Conservation (phyloP, 2,113 vertebrate genomes). For the Xerus inauris region DNA sequence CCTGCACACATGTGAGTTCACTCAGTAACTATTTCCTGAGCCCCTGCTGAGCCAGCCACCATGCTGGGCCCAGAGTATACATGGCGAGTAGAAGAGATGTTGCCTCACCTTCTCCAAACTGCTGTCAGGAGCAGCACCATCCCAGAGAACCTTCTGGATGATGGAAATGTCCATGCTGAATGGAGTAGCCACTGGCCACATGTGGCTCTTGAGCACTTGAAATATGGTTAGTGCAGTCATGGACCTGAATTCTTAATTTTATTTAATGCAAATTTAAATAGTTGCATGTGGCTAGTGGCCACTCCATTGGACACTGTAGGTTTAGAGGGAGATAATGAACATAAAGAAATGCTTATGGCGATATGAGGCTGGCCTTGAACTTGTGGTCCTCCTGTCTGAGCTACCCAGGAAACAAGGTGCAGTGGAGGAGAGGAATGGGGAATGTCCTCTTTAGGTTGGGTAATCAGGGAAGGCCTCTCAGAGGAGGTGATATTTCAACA, state of each 20-base stretch:
- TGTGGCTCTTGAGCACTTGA: background rate
- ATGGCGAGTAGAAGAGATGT: background rate
- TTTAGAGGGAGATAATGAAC: background rate
- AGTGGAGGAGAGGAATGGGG: background rate
- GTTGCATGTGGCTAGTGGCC: background rate
- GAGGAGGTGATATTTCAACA: background rate
- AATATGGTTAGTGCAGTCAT: background rate
- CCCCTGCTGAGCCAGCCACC: background rate
- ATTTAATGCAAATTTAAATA: background rate
- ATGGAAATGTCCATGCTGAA: accelerated
- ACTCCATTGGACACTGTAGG: background rate
- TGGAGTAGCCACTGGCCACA: background rate
- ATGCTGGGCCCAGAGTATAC: background rate
- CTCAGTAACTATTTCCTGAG: background rate
- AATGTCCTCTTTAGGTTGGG: background rate
- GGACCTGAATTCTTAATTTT: background rate
- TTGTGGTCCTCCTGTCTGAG: too few relatives aligned
- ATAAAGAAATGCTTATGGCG: background rate
- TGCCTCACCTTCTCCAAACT: background rate
- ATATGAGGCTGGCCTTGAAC: too few relatives aligned
- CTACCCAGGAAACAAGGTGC: background rate
- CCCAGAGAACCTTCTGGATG: conserved; percentile 5
- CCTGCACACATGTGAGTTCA: background rate
- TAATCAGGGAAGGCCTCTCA: background rate
- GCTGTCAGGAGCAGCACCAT: background rate